Percentiles rank a stretch among this genome's conserved stretches.
Conservation (phyloP, 2,113 vertebrate genomes). For the Ramphastos sulfuratus region DNA sequence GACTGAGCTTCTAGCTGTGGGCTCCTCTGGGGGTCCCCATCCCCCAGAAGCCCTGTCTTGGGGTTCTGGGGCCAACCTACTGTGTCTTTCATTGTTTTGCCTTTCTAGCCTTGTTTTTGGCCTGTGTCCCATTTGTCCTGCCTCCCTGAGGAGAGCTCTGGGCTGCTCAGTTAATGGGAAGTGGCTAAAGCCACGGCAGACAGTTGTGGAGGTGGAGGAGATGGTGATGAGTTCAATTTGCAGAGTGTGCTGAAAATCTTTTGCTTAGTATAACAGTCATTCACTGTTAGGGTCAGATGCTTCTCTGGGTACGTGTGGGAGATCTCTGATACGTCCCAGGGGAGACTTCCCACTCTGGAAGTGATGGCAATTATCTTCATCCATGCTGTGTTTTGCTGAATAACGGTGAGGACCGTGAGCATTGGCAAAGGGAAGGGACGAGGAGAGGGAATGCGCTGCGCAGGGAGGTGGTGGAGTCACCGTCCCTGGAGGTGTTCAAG, state of each 20-base stretch:
- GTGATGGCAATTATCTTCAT: conserved; percentile 69
- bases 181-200: conserved; percentile 59
- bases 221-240: conserved; percentile 66
- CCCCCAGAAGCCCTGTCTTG: background rate
- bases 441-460: background rate
- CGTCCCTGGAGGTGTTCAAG: no score
- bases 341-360: conserved; percentile 7
- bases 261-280: conserved; percentile 69
- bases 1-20: background rate
- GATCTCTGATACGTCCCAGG: conserved; percentile 55
- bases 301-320: conserved; percentile 41
- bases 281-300: conserved; percentile 63
- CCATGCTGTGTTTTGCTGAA: conserved; percentile 56
- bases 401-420: background rate
- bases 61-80: conserved; percentile 11
- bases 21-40: background rate
- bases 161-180: conserved; percentile 69
- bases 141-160: conserved; percentile 46
- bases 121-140: conserved; percentile 30
- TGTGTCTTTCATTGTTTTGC: conserved; percentile 48
- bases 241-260: conserved; percentile 52
- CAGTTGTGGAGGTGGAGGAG: conserved; percentile 24
- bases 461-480: no score
- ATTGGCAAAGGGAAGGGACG: background rate
- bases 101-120: conserved; percentile 54